Evolutionary conservation across 2,888 invertebrate species (phyloP), one percentile per base, ranked within the genome.

Genomic region (Drosophila fulvimacula): DNA sequence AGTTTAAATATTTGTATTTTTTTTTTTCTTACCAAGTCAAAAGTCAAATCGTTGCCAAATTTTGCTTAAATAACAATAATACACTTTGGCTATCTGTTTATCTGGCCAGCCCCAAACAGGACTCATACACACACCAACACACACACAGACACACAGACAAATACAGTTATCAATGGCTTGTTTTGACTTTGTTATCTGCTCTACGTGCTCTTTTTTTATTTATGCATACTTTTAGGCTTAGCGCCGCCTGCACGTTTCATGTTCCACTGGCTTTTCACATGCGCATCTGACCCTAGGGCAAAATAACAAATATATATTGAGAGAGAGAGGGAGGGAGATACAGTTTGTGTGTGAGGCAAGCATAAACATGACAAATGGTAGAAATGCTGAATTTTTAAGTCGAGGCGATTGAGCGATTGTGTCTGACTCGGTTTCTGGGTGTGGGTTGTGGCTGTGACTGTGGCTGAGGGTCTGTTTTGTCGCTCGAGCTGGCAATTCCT

Each of bases 181-280:
- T 73, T 80, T 68, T 66, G 53, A 69, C 67, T 70, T 68, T 76
- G 76, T 81, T 87, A 85, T 87, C 86, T 83, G 72, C 42, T 56
- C 65, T 79, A 87, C 86, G 86, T 87, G 86, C 82, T 77, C 80
- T 70, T 88, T 70, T 53, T 34, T 88, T 80, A 79, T 81, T 85
- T 78, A 80, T 80, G 88, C 88, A 85, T 75, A 83, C 81, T 86
- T 85, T 88, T 72, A 73, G 86, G 83, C 83, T 82, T 88, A 83
- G 58, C 53, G 67, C 38, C 52, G 38, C 24, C 52, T 52, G 52
- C 81, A 84, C 84, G 82, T 81, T 60, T 55, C 65, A 83, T 73
- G 79, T 79, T 58, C 42, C 69, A 53, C 65, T 75, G 69, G 67
- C 69, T 77, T 63, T 61, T 52, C 39, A 21, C 49, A 9, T 6